phyloP scores from a whole-genome alignment of 2,888 invertebrate genomes.

The Drosophila anomalata region DNA sequence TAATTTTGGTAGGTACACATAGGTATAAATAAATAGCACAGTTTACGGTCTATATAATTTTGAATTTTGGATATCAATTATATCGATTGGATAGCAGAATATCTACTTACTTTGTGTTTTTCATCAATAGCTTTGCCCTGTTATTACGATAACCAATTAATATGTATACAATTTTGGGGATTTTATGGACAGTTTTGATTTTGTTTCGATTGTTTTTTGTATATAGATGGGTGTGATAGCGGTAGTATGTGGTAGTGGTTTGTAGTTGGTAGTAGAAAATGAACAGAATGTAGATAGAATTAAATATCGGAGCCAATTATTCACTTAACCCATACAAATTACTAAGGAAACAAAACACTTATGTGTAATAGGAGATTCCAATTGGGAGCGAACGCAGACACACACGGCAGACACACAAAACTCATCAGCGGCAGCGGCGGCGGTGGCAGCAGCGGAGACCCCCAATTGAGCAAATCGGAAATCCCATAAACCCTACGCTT shows the following conservation, averaged over 20 bases:
- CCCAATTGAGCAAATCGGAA: conserved; percentile 19
- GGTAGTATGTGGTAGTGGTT: conserved; percentile 51
- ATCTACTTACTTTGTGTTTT: conserved; percentile 80
- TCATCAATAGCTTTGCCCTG: conserved; percentile 82
- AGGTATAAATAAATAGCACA: conserved; percentile 13
- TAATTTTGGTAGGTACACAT: conserved; percentile 30
- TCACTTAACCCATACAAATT: conserved; percentile 51
- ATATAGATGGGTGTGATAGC: conserved; percentile 42
- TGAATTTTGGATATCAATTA: conserved; percentile 31
- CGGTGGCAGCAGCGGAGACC: conserved; percentile 30
- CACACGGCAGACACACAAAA: conserved; percentile 67
- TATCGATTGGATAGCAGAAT: conserved; percentile 45
- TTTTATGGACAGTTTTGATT: conserved; percentile 45
- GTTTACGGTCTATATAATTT: conserved; percentile 43
- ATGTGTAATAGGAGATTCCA: conserved; percentile 46
- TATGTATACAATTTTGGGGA: conserved; percentile 49
- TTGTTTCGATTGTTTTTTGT: conserved; percentile 35
- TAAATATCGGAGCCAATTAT: conserved; percentile 60
- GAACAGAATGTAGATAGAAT: conserved; percentile 54
- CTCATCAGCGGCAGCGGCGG: conserved; percentile 47
- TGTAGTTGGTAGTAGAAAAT: conserved; percentile 61
- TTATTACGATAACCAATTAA: conserved; percentile 52
- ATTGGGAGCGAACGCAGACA: conserved; percentile 64
- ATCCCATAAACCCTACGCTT: conserved; percentile 21
- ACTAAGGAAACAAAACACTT: conserved; percentile 42